Conservation (phyloP, 2,113 vertebrate species). For the Oostethus manadensis region DNA sequence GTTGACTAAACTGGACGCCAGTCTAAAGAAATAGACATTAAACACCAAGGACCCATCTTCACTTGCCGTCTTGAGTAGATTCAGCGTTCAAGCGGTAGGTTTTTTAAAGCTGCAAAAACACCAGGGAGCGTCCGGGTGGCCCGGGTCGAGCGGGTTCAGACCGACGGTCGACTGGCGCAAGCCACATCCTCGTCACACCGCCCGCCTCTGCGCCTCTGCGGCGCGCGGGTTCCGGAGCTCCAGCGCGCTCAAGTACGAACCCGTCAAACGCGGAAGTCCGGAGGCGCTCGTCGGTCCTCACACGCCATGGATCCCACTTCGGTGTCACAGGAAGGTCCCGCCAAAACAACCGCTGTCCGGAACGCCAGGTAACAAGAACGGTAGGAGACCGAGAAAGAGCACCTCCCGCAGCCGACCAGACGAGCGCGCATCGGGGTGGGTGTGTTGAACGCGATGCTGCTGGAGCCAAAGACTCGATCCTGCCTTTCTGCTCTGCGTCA, state of each 20-base stretch:
- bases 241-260: conserved; percentile 10
- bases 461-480: conserved; percentile 74
- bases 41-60: conserved; percentile 67
- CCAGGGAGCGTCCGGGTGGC: conserved; percentile 55
- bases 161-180: conserved; percentile 40
- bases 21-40: conserved; percentile 63
- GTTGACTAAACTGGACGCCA: conserved; percentile 72
- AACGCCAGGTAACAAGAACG: conserved; percentile 47
- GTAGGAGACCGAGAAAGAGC: conserved; percentile 42
- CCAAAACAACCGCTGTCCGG: too few species aligned
- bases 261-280: conserved; percentile 22
- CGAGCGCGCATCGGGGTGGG: conserved; percentile 71
- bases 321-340: too few species aligned
- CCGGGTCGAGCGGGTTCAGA: conserved; percentile 47
- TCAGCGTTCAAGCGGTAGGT: conserved; percentile 59
- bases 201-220: neutral
- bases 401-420: too few species aligned
- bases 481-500: conserved; percentile 85
- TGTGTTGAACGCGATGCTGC: conserved; percentile 88
- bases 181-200: conserved; percentile 48
- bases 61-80: conserved; percentile 69
- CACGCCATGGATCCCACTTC: neutral
- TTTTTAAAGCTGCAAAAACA: conserved; percentile 39
- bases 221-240: neutral
- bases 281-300: conserved; percentile 34